These are phyloP conservation scores for Channallabes apus DNA, from an alignment of 2,797 vertebrate genomes.

Conservation along the genomic window DNA sequence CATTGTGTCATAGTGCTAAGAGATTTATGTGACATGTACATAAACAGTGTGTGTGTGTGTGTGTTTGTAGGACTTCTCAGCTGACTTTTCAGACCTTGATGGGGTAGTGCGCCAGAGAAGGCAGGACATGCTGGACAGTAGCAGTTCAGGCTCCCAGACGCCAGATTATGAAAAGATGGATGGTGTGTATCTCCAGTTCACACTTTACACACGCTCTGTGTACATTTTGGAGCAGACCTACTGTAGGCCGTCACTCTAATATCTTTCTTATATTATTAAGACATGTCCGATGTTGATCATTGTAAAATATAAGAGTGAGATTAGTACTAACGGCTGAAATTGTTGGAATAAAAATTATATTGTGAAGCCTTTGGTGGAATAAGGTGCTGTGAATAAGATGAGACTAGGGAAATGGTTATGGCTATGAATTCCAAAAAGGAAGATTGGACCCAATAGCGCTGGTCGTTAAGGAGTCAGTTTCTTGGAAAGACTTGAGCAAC, in stretches of 20 bases:
- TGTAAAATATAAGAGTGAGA: neutral
- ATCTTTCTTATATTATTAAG: too few species aligned
- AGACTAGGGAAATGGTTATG: too few species aligned
- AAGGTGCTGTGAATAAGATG: neutral
- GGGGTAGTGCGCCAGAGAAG: constrained; percentile 74
- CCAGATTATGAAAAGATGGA: constrained; percentile 82
- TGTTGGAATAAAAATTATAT: neutral
- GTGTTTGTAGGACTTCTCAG: constrained; percentile 66
- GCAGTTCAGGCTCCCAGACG: constrained; percentile 87
- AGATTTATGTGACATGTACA: neutral
- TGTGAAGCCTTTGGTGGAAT: neutral
- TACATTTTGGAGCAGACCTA: neutral
- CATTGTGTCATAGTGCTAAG: neutral
- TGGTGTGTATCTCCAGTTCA: constrained; percentile 68
- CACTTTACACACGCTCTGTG: neutral
- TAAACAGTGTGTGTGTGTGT: neutral
- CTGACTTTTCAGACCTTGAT: constrained; percentile 82
- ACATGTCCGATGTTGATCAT: too few species aligned
- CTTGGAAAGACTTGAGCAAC: neutral
- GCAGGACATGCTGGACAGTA: constrained; percentile 84
- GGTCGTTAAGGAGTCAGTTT: neutral
- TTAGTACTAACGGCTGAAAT: neutral
- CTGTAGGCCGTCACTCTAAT: neutral
- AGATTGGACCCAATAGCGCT: neutral
- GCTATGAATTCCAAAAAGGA: neutral